phyloP scores from a whole-genome alignment of 37 sponge, comb jelly and placozoan species.

The Agelas oroides region DNA sequence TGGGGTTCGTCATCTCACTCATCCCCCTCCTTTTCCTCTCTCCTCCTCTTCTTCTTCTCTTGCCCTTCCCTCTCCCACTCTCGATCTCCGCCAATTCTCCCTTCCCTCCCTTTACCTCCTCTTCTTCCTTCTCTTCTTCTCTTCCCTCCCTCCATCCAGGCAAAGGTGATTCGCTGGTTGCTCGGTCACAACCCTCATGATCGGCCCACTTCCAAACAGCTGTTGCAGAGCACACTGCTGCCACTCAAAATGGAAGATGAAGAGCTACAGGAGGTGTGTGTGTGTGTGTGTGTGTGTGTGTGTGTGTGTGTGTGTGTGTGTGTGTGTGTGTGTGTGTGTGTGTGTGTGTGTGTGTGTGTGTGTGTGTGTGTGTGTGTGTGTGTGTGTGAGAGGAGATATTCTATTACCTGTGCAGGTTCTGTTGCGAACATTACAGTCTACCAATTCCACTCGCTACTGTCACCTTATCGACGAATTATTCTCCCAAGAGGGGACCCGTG shows the following conservation, averaged over 20 bases:
- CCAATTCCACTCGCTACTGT: constrained; percentile 77
- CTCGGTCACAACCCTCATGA: constrained; percentile 79
- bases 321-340: too few species aligned
- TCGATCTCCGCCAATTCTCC: too few species aligned
- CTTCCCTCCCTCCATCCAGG: constrained; percentile 12
- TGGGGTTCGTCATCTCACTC: not conserved
- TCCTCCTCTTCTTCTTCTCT: not conserved
- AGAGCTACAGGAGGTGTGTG: constrained; percentile 78
- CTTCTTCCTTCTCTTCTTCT: too few species aligned
- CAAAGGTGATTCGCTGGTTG: constrained; percentile 57
- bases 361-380: not conserved
- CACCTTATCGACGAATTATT: constrained; percentile 76
- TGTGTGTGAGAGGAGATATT: too few species aligned
- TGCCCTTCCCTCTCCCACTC: not conserved
- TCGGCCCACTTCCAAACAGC: constrained; percentile 83
- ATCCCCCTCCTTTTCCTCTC: not conserved
- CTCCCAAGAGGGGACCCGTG: constrained; percentile 18
- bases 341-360: too few species aligned
- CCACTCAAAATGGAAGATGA: constrained; percentile 91
- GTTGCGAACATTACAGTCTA: constrained; percentile 59
- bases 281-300: too few species aligned
- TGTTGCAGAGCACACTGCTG: constrained; percentile 80
- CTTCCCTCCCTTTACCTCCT: too few species aligned
- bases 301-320: too few species aligned
- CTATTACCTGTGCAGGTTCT: constrained; percentile 51